Evolutionary conservation across 2,888 invertebrate genomes (phyloP).

Genomic region (Diabrotica balteata): DNA sequence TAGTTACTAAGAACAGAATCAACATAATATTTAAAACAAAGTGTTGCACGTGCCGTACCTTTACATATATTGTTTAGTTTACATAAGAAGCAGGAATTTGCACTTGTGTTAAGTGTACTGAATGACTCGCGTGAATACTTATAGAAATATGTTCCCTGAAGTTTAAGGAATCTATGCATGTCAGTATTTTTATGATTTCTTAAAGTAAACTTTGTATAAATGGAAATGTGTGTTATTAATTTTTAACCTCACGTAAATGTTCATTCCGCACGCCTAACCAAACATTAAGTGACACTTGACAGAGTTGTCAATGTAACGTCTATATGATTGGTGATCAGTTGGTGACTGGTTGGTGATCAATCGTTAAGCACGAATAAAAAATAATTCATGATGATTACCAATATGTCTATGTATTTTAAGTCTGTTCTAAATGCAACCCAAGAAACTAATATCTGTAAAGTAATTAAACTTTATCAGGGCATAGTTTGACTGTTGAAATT

Average conservation of each 20-base stretch:
- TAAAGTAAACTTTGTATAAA: constrained; percentile 6
- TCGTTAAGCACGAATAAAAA: no score
- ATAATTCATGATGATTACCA: no score
- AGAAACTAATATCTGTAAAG: no score
- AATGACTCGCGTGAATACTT: constrained; percentile 48
- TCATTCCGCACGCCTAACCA: constrained; percentile 15
- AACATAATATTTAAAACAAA: neutral
- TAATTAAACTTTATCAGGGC: no score
- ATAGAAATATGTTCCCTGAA: constrained; percentile 44
- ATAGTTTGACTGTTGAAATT: no score
- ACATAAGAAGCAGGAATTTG: constrained; percentile 50
- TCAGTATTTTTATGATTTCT: constrained; percentile 2
- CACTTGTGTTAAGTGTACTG: constrained; percentile 39
- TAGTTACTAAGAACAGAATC: constrained; percentile 1
- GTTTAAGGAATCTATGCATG: constrained; percentile 50
- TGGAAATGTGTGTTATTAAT: neutral
- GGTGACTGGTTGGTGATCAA: no score
- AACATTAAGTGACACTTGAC: constrained; percentile 6
- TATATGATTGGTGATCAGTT: no score
- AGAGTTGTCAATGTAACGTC: neutral
- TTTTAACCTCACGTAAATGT: constrained; percentile 9
- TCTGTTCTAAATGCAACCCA: no score
- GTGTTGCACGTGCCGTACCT: constrained; percentile 37
- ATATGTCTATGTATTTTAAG: no score
- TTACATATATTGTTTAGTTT: constrained; percentile 48